Percentiles rank a stretch among this genome's conserved stretches.
Evolutionary conservation across 2,113 vertebrate species (phyloP).

Genomic region (Nyctibius bracteatus): DNA sequence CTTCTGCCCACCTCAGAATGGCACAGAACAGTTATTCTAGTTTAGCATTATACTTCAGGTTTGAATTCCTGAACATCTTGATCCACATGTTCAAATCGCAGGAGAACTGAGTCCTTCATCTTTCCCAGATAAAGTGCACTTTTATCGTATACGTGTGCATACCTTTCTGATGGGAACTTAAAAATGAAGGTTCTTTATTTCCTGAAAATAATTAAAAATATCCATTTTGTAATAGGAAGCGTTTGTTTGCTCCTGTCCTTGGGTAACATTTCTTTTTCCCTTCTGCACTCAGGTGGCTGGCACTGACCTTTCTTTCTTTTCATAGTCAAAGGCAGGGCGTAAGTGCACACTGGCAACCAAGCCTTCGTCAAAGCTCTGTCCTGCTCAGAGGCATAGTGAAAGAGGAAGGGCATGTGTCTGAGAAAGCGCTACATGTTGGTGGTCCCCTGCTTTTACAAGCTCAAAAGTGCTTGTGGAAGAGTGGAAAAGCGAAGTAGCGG

Average conservation of each 20-base stretch:
- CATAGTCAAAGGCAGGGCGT: not conserved
- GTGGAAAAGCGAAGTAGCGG: not conserved
- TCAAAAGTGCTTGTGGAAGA: not conserved
- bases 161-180: not conserved
- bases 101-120: not conserved
- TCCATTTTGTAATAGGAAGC: not conserved
- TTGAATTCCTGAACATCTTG: not conserved
- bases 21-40: not conserved
- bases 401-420: not conserved
- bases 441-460: not conserved
- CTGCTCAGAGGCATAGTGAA: not conserved
- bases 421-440: fast-evolving
- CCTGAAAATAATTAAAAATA: not conserved
- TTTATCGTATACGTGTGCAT: not conserved
- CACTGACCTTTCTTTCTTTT: not conserved
- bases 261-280: not conserved
- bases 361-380: not conserved
- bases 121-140: not conserved
- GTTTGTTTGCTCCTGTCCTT: not conserved
- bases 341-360: not conserved
- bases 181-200: not conserved
- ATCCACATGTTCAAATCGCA: not conserved
- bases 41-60: not conserved
- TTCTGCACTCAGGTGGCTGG: not conserved
- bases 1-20: not conserved